phyloP scores from a whole-genome alignment of 2,113 vertebrate species.

The Crypturellus undulatus region DNA sequence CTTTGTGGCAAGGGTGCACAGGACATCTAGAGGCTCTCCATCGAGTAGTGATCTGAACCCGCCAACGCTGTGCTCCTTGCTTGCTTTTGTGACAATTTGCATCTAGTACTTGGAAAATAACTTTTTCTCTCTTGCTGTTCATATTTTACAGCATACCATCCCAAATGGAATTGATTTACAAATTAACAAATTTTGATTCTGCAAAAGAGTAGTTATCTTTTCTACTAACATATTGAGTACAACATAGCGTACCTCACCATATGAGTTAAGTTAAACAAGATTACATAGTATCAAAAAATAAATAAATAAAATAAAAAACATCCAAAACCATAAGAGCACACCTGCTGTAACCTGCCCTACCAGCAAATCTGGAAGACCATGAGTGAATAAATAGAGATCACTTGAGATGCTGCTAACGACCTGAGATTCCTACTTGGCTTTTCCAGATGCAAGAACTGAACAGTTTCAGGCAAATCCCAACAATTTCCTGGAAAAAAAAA shows the following conservation, averaged over 20 bases:
- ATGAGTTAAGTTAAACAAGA: background rate
- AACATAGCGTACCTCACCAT: background rate
- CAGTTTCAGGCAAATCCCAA: constrained; percentile 21
- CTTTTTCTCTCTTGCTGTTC: background rate
- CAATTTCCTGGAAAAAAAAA: constrained; percentile 33
- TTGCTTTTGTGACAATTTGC: background rate
- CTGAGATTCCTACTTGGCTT: background rate
- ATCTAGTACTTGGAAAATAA: background rate
- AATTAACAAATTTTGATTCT: background rate
- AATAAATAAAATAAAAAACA: too few species aligned
- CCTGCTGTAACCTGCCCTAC: background rate
- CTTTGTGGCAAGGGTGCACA: background rate
- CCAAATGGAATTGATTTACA: background rate
- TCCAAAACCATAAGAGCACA: background rate
- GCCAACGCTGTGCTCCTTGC: background rate
- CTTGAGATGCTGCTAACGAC: background rate
- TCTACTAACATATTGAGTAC: background rate
- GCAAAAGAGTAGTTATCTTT: background rate
- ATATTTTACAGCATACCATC: background rate
- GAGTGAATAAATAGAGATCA: background rate
- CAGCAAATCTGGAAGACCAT: background rate
- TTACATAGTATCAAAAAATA: background rate
- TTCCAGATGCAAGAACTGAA: constrained; percentile 11
- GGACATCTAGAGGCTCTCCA: background rate
- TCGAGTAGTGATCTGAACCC: accelerated